Base-by-base conservation (phyloP, 35 echinoderm and acorn worm genomes). In the Acanthaster planci region DNA sequence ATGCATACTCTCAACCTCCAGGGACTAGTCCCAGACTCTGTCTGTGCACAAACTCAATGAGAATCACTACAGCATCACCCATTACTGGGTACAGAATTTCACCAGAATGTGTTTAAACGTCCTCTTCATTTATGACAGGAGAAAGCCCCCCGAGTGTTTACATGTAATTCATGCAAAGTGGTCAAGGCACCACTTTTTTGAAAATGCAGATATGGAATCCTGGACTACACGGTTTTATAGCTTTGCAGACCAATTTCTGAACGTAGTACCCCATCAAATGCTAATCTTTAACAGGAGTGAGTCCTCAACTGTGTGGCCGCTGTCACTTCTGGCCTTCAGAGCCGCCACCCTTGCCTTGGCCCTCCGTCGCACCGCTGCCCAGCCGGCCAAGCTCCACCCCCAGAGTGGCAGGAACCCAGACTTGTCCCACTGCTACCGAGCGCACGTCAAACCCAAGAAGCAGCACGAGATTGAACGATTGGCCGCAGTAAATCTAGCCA, bases 361-460 rank as follows among this genome's bases (percentile, higher is more conserved):
- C 9, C 80, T 96, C 30, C 42, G 51, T 22, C 68, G 80, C 55
- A 22, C 39, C 40, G 84, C 55, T 17, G 37, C 52, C 3, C 50
- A 39, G 22, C 22, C 52, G 8, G 32, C 42, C 7, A 37, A 42
- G 39, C 15, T 39, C 39, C 51, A 75, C 32, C 68, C 36, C 19
- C 64, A 96, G 51, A 54, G 83, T 16, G 85, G 88, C 6, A 75
- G 51, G 4, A 79, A 22, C 88, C 78, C 40, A 52, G 36, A 55
- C 56, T 59, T 39, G n/a, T 81, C 58, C 8, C 58, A 51, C 60
- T 86, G 52, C 47, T 92, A 56, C 75, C 87, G 86, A 27, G 55
- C 76, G 17, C 93, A 96, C 39, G 93, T 96, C 42, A 96, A 96
- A 50, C 68, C 68, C 35, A 96, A 96, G 55, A 96, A 96, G 77